These are phyloP conservation scores for Anomalospiza imberbis DNA, from an alignment of 2,797 vertebrate species.

Conservation along the genomic window DNA sequence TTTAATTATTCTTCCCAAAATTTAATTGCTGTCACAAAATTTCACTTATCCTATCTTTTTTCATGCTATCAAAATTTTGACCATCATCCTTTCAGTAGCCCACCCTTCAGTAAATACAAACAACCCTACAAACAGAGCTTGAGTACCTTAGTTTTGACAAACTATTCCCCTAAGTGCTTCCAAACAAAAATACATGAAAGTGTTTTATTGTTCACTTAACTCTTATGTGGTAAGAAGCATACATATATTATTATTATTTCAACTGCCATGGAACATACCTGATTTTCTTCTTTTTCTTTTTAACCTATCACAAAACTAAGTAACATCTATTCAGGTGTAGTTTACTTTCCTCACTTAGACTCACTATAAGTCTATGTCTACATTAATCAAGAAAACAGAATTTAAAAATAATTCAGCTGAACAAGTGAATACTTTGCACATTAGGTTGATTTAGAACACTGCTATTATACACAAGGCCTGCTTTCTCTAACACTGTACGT, in stretches of 20 bases:
- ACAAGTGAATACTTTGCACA: background rate
- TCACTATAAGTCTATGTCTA: background rate
- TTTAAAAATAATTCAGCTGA: background rate
- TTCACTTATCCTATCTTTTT: background rate
- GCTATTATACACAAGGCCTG: constrained; percentile 31
- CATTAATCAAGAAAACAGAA: background rate
- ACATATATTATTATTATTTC: background rate
- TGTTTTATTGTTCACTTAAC: background rate
- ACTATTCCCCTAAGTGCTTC: background rate
- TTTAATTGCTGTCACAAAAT: background rate
- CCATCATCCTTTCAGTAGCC: background rate
- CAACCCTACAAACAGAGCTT: background rate
- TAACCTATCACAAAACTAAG: background rate
- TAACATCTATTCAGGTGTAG: background rate
- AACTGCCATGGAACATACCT: background rate
- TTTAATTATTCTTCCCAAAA: background rate
- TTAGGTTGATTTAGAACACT: background rate
- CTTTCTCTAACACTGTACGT: background rate
- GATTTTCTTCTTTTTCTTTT: background rate
- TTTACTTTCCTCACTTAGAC: background rate
- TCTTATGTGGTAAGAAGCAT: background rate
- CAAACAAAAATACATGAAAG: background rate
- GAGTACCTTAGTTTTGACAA: background rate
- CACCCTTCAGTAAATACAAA: background rate
- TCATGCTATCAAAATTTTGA: background rate